phyloP scores from a whole-genome alignment of 2,888 invertebrate species.

The Orchestes rusci region DNA sequence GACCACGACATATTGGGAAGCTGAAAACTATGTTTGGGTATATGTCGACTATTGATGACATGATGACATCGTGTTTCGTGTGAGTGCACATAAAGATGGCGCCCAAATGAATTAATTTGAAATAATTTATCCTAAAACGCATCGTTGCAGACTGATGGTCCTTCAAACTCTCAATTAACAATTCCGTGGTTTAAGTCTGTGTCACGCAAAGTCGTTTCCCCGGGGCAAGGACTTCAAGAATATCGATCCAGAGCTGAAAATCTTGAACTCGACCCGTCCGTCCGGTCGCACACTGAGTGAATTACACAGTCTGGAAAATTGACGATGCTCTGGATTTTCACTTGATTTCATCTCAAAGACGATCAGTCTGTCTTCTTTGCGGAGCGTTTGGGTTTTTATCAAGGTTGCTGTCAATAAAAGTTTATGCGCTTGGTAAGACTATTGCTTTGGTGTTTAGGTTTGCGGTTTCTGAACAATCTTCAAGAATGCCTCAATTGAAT shows the following conservation, averaged over 20 bases:
- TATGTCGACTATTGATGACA: too few relatives aligned
- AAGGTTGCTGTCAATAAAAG: background rate
- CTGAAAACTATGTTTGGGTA: too few relatives aligned
- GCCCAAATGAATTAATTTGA: too few relatives aligned
- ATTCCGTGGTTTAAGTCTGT: conserved; percentile 5
- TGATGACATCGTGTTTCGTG: too few relatives aligned
- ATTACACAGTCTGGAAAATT: conserved; percentile 23
- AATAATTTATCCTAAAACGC: too few relatives aligned
- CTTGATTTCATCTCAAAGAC: conserved; percentile 19
- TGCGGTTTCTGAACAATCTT: too few relatives aligned
- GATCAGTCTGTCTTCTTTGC: background rate
- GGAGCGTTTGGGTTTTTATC: background rate
- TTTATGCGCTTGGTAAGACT: too few relatives aligned
- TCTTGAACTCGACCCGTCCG: conserved; percentile 26
- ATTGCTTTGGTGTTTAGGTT: too few relatives aligned
- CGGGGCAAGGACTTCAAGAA: conserved; percentile 19
- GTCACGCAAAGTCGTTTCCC: conserved; percentile 15
- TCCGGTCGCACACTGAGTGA: conserved; percentile 13
- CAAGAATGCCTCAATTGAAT: too few relatives aligned
- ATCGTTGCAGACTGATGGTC: conserved; percentile 2
- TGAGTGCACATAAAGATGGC: too few relatives aligned
- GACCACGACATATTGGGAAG: too few relatives aligned
- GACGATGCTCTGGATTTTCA: conserved; percentile 22
- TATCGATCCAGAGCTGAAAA: conserved; percentile 12
- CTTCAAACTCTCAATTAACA: conserved; percentile 1